These are phyloP conservation scores for Sitobion miscanthi DNA, from an alignment of 1,140 invertebrate genomes.

Conservation along the genomic window DNA sequence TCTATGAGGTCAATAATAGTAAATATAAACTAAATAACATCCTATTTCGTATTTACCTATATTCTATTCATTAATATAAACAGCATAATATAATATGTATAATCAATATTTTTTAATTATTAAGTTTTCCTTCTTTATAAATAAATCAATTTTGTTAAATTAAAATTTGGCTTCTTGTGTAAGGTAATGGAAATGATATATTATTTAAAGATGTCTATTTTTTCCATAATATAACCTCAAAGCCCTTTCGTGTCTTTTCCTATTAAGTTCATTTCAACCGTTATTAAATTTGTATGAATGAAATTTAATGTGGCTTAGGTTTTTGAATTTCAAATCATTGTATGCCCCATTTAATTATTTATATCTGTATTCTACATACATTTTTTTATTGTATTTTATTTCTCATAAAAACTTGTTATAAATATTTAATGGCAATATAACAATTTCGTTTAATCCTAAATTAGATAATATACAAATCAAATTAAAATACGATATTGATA, in stretches of 20 bases:
- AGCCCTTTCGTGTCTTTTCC: neutral
- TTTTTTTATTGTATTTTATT: neutral
- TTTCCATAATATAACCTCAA: neutral
- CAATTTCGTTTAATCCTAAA: neutral
- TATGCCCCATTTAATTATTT: neutral
- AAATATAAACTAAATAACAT: neutral
- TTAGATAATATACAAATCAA: neutral
- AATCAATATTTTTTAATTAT: neutral
- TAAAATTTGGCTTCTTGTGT: neutral
- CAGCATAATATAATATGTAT: too few species aligned
- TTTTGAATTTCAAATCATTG: neutral
- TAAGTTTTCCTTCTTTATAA: neutral
- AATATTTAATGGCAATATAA: neutral
- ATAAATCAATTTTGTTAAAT: neutral
- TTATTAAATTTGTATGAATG: neutral
- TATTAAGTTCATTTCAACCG: neutral
- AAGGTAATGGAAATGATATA: neutral
- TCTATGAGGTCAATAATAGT: neutral
- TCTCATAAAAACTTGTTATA: neutral
- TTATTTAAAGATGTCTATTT: constrained; percentile 11
- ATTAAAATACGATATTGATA: neutral
- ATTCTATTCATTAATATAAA: neutral
- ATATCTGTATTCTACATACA: neutral
- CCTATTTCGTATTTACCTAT: neutral
- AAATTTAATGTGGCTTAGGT: neutral